Base-by-base conservation (phyloP, 2,797 vertebrate species). In the Alcedo quadribrachys region DNA sequence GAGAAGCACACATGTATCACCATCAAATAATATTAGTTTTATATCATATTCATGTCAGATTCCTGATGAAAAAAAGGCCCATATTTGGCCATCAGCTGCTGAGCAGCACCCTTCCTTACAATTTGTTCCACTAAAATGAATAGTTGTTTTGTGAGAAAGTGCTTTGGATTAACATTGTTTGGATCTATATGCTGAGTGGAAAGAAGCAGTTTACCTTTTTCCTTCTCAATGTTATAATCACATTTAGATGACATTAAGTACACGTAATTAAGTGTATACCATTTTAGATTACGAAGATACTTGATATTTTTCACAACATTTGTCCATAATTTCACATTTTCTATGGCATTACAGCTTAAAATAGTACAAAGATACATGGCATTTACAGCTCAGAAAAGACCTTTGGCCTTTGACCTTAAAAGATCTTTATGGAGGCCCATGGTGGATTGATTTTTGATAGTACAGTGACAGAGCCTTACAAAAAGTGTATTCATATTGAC, bases 391-490 rank as follows among this genome's bases (percentile, higher is more conserved):
- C 70, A 90, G 50, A 89, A 82, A 82, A 92, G 97, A 97, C 94
- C 96, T 97, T 57, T 96, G 91, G 66, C 90, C 96, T 97, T 90
- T 95, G 96, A 95, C 97, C 94, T 96, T 95, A 97, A 81, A 96
- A 95, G 96, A 96, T 96, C 96, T 97, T 97, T 94, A 77, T 62
- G 50, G 85, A 87, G 93, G 87, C 62, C 92, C 93, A 75, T 85
- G 87, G 96, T 95, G 87, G 97, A 97, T 94, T 96, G 94, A 97
- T 97, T 97, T 95, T 94, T 96, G 94, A 87, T 95, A 96, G 95
- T 92, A 94, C 93, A 87, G 96, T 96, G 95, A 91, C 93, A 81
- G 81, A 95, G 77, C 37, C 85, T 78, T 92, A 97, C 97, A 97
- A 97, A 97, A 97, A 97, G 94, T 86, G 81, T 91, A 97, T 97